These are phyloP conservation scores for Aphis gossypii DNA, from an alignment of 1,140 invertebrate genomes.

Conservation along the genomic window DNA sequence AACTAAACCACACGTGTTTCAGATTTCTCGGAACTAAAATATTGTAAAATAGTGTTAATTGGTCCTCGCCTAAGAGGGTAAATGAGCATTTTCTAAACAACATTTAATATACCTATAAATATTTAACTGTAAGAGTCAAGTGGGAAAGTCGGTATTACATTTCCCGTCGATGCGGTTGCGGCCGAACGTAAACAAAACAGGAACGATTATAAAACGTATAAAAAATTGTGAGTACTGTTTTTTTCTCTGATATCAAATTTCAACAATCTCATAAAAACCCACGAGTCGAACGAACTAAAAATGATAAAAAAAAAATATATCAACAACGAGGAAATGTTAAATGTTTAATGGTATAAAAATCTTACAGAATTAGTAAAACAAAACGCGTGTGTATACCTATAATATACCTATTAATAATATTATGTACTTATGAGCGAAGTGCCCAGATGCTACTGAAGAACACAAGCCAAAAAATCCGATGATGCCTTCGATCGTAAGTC, in stretches of 20 bases:
- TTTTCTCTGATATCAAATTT: not conserved
- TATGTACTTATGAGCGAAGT: not conserved
- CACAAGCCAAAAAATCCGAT: not conserved
- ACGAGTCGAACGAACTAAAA: not conserved
- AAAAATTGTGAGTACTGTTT: not conserved
- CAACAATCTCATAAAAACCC: not conserved
- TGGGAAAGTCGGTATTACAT: not conserved
- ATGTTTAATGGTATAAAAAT: not conserved
- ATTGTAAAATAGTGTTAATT: constrained; percentile 22
- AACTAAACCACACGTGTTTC: constrained; percentile 8
- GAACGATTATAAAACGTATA: not conserved
- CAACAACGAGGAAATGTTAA: not conserved
- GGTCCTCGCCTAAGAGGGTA: not conserved
- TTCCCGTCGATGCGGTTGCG: not conserved
- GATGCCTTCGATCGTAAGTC: not conserved
- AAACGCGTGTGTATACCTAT: not conserved
- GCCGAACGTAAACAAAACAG: not conserved
- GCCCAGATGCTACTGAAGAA: not conserved
- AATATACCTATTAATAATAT: not conserved
- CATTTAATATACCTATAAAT: not conserved
- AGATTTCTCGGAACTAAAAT: not conserved
- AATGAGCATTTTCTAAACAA: not conserved
- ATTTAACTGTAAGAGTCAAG: not conserved
- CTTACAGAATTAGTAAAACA: not conserved
- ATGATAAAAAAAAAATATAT: not conserved